phyloP scores from a whole-genome alignment of 2,888 invertebrate species.

The Athetis lepigone region DNA sequence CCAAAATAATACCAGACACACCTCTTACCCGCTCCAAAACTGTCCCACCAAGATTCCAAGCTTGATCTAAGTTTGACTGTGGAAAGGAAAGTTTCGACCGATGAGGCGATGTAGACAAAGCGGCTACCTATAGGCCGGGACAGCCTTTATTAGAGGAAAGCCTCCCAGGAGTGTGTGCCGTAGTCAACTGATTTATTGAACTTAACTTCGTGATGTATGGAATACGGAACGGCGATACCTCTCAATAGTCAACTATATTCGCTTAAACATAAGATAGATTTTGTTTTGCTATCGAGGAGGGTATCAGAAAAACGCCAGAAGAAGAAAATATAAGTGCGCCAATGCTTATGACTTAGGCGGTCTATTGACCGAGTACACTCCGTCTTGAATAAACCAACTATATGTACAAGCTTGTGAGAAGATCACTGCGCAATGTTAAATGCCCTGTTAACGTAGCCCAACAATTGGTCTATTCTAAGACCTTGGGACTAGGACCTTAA shows the following conservation, averaged over 20 bases:
- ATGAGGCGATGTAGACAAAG: slow-evolving; percentile 84
- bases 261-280: no score
- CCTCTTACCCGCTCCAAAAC: slow-evolving; percentile 42
- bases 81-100: slow-evolving; percentile 87
- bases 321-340: neutral
- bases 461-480: slow-evolving; percentile 5
- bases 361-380: neutral
- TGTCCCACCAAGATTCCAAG: slow-evolving; percentile 73
- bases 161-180: slow-evolving; percentile 71
- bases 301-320: no score
- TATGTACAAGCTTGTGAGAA: slow-evolving; percentile 11
- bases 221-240: slow-evolving; percentile 54
- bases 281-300: no score
- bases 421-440: slow-evolving; percentile 22
- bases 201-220: slow-evolving; percentile 62
- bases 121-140: slow-evolving; percentile 77
- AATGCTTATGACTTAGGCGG: neutral
- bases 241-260: no score
- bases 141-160: slow-evolving; percentile 79
- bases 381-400: slow-evolving; percentile 14
- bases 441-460: neutral
- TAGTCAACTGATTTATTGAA: slow-evolving; percentile 77
- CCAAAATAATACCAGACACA: slow-evolving; percentile 68
- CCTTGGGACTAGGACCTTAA: no score
- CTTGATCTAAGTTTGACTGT: slow-evolving; percentile 88